Evolutionary conservation across 64 coral and sea anemone genomes (phyloP).

Genomic region (Pocillopora damicornis): DNA sequence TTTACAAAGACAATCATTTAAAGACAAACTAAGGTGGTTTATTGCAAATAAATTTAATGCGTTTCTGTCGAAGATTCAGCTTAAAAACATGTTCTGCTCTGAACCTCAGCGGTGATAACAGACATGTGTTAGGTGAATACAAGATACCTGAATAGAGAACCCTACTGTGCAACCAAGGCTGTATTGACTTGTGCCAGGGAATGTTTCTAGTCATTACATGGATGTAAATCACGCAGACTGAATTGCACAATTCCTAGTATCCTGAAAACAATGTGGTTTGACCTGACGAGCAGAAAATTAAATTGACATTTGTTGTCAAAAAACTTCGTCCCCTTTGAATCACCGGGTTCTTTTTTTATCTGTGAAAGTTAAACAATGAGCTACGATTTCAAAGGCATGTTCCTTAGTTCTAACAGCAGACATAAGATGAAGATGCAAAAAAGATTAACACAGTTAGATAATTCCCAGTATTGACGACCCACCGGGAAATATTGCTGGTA

Average conservation of each 20-base stretch:
- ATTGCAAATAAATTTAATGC: not conserved
- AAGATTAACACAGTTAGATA: conserved; percentile 12
- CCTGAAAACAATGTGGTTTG: not conserved
- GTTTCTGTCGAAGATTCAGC: too few species aligned
- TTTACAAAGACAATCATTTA: not conserved
- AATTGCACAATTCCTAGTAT: not conserved
- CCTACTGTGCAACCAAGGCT: not conserved
- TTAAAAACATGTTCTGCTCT: not conserved
- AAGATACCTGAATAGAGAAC: conserved; percentile 18
- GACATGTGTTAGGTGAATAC: not conserved
- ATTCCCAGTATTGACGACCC: not conserved
- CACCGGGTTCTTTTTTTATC: not conserved
- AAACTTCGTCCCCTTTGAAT: not conserved
- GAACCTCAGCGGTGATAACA: not conserved
- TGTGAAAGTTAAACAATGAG: not conserved
- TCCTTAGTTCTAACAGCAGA: not conserved
- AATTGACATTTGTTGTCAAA: not conserved
- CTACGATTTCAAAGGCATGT: not conserved
- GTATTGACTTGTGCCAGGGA: not conserved
- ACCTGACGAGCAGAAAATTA: not conserved
- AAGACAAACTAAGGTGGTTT: not conserved
- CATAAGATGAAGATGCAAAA: not conserved
- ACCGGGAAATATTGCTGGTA: conserved; percentile 20
- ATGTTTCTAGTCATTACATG: not conserved
- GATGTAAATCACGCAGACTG: not conserved